Evolutionary conservation across 1,140 invertebrate genomes (phyloP), one percentile per base, ranked within the genome.

Genomic region (Drosophila sp.): DNA sequence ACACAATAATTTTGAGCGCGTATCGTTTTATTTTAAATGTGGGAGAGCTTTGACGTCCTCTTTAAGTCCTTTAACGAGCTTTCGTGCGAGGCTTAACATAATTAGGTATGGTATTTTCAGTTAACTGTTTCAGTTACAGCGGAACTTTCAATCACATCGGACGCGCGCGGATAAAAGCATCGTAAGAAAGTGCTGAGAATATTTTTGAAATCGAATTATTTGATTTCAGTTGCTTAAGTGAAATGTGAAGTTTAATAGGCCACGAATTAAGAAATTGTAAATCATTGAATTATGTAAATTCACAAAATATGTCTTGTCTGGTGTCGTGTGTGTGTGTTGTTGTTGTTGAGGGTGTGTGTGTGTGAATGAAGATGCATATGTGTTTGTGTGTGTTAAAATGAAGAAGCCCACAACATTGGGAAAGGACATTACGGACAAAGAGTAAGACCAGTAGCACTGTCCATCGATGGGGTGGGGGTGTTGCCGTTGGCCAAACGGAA

Each of bases 391-490:
- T 40, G 58, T 53, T 67, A 67, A 57, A 61, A 59, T 58, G 53
- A 62, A 58, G 72, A 72, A 78, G 48, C 36, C 57, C 57, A 67
- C 63, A 61, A 46, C 64, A 50, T 50, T 64, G 67, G 64, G 76
- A 83, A 87, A 87, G 83, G 83, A 89, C 83, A 89, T 74, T 74
- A 79, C 79, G 82, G 83, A 87, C 82, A 89, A 72, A 87, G 67
- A 70, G 58, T 71, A 51, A 46, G 40, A 57, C 27, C 58, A 71
- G 18, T 13, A 59, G 45, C 41, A 38, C 27, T 53, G 51, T 18
- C 13, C 13, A 43, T 38, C 7, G 43, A 21, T 6, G 21, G 27
- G 27, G 36, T 43, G 41, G 50, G 46, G 46, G 36, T 32, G 48
- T 63, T 50, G 46, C 38, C 53, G 38, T 38, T 70, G 45, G 8